Evolutionary conservation across 2,113 vertebrate species (phyloP).

Genomic region (Origma solitaria): DNA sequence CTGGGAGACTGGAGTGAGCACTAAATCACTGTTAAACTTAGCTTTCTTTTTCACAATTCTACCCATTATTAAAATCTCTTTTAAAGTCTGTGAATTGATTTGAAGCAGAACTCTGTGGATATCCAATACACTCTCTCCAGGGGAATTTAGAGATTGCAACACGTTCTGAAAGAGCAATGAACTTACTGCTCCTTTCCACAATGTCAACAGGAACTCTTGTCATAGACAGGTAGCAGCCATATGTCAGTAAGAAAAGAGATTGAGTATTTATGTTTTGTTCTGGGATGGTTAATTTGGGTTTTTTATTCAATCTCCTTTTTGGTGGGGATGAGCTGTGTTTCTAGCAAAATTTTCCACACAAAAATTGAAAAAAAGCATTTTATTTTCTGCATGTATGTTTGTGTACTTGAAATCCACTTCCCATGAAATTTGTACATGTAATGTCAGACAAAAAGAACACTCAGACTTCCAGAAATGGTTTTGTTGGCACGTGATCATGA

Average conservation of each 20-base stretch:
- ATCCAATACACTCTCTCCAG: neutral
- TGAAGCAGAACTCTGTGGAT: conserved; percentile 1
- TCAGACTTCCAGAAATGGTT: neutral
- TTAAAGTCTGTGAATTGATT: neutral
- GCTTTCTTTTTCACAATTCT: neutral
- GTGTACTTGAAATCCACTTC: neutral
- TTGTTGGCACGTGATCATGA: neutral
- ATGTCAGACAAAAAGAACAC: neutral
- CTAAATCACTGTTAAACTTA: neutral
- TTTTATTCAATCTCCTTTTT: neutral
- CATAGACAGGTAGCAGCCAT: neutral
- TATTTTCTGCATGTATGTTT: neutral
- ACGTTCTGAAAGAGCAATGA: neutral
- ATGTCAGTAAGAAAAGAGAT: neutral
- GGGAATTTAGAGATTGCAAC: neutral
- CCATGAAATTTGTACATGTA: neutral
- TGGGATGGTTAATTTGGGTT: neutral
- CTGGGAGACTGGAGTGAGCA: neutral
- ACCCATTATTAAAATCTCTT: neutral
- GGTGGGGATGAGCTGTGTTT: neutral
- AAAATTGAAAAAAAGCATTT: neutral
- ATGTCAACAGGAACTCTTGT: neutral
- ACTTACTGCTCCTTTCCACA: neutral
- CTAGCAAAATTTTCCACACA: neutral
- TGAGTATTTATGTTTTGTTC: neutral